Base-by-base conservation (phyloP, 2,888 invertebrate species). In the Chymomyza fuscimana region DNA sequence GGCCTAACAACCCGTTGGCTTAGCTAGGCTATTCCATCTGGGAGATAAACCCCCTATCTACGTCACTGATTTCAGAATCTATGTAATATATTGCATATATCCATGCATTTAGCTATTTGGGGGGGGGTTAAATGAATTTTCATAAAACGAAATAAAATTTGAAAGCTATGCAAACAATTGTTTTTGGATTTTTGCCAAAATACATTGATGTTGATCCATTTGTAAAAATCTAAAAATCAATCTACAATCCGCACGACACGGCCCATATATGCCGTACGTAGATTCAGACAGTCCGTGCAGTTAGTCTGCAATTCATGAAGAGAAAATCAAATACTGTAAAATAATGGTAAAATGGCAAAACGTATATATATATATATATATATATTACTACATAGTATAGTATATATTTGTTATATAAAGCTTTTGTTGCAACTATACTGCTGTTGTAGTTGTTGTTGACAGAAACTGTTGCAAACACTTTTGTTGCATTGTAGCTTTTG, bases 251-350 rank as follows among this genome's bases (percentile, higher is more conserved):
- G 65, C 46, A 52, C 16, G n/a, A 19, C 52, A 19, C 16, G 19
- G 7, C 54, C 5, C 5, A 32, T 32, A 32, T 32, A 5, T 32
- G 9, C 7, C 2, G 9, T 32, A 32, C 9, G 19, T 22, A 54
- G 15, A 65, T 70, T 67, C 69, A 66, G 67, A 54, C 67, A 66
- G 79, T 68, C 65, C 51, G 50, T 75, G 50, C 25, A 22, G 25
- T 58, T 25, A 5, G 22, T 58, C 12, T 6, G 19, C 40, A 40
- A 59, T 60, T 69, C 65, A 61, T 71, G 68, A 70, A 81, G 74
- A 67, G 69, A 59, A 79, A 79, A 74, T 74, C 79, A 77, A 81
- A 81, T 69, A 68, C 65, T 75, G 64, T 65, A 74, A 75, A 81
- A 80, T 80, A 69, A 72, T 76, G 61, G 65, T 65, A 54, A 77